Evolutionary conservation across 2,888 invertebrate species (phyloP), one percentile per base, ranked within the genome.

Genomic region (Fragum whitleyi): DNA sequence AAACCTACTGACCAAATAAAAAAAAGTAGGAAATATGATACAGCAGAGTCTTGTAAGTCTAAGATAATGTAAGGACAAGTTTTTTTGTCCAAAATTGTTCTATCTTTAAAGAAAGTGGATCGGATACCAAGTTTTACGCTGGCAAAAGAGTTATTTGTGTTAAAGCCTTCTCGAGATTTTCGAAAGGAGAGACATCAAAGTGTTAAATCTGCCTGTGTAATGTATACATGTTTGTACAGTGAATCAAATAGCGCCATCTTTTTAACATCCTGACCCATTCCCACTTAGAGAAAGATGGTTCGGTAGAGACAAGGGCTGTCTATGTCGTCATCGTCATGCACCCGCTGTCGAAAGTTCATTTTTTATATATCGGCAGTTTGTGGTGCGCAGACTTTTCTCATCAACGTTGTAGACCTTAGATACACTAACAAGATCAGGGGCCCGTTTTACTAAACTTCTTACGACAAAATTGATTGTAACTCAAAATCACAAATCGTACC

Each of bases 251-350:
- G 65, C 65, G 39, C 7, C 65, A 26, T 65, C 65, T 65, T 11
- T 65, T 42, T 21, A 32, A 32, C 65, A 36, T 42, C 36, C 42
- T 65, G 65, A 65, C 65, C 65, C 65, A 42, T 65, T 65, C 42
- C 65, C 65, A 42, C 42, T 32, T 65, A 65, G 65, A 21, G 62
- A 65, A 21, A 32, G 21, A 57, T 14, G 57, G 26, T 16, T 28
- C 28, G 23, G 26, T 57, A 16, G 28, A 57, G 23, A 23, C 11
- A 57, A 28, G 26, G 57, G 21, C 16, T 28, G 57, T 26, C 28
- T 23, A 19, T 14, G 23, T 23, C 16, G 57, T 23, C 57, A 7
- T 57, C 16, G 19, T 28, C 28, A 57, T 28, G 3, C 21, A 9
- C 21, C 21, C 11, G 26, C 47, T 57, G 57, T 14, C 26, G 57